A percentile compares a stretch with the other conserved stretches of the same genome.
These are phyloP conservation scores for Trissolcus japonicus DNA, from an alignment of 2,888 invertebrate genomes.

Conservation along the genomic window DNA sequence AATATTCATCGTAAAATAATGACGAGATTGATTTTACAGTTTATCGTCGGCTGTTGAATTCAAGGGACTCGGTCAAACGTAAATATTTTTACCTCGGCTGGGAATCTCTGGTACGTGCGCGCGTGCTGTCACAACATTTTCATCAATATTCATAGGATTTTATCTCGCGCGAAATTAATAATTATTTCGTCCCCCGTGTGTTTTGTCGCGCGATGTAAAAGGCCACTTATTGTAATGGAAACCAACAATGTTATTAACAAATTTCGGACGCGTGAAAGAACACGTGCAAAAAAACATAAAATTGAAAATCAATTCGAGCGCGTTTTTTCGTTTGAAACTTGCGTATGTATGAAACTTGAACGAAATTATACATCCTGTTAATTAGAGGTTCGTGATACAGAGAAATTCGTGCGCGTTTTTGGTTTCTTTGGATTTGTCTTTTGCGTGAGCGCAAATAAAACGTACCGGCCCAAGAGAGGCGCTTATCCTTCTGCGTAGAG, in stretches of 20 bases:
- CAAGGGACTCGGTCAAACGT: conserved; percentile 2
- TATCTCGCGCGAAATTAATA: conserved; percentile 5
- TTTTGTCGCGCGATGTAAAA: not conserved
- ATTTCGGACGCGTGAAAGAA: not conserved
- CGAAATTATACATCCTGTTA: conserved; percentile 31
- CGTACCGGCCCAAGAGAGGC: conserved; percentile 5
- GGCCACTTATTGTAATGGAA: not conserved
- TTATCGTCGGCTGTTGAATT: conserved; percentile 1
- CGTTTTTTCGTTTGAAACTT: not conserved
- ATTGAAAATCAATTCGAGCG: not conserved
- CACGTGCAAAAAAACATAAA: not conserved
- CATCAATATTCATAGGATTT: conserved; percentile 22
- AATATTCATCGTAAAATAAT: conserved; percentile 31
- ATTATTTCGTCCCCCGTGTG: not conserved
- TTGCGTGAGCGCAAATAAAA: conserved; percentile 17
- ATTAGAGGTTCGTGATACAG: conserved; percentile 35
- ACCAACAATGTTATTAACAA: not conserved
- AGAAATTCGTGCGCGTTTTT: conserved; percentile 11
- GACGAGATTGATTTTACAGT: conserved; percentile 20
- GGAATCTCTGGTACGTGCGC: too few relatives aligned
- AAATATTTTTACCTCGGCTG: conserved; percentile 10
- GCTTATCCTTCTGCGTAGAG: conserved; percentile 14
- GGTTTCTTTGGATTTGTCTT: conserved; percentile 22
- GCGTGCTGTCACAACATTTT: not conserved
- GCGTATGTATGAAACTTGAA: conserved; percentile 1